Evolutionary conservation across 2,113 vertebrate species (phyloP), one percentile per base, ranked within the genome.

Genomic region (Poeciliopsis turrubarensis): DNA sequence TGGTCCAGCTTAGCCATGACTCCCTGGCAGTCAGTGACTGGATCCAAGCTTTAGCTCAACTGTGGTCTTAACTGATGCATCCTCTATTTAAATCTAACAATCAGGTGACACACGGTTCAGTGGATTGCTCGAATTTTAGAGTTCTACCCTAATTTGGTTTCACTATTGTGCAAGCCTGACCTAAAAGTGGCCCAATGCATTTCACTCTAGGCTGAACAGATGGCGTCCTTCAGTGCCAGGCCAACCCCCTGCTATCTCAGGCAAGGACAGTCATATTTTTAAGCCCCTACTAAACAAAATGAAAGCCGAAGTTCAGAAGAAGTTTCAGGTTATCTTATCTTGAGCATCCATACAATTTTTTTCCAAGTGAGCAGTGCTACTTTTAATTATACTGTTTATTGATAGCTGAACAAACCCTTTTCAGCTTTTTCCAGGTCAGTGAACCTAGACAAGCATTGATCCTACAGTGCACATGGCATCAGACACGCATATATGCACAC

Each of bases 401-500:
- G 91, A 94, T 82, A 89, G 85, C 80, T 60, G 80, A 82, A 86
- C 82, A 79, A 73, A 81, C 83, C 84, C 85, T 89, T 86, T 87
- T 77, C 73, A 85, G 75, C 72, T 85, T 79, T 92, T 93, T 94
- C 89, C 90, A 91, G 94, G 94, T 94, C 93, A 93, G 60, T 88
- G 89, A 72, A 60, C 61, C 67, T 67, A 76, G 77, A 73, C 72
- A 60, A 74, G 75, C 72, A 94, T 93, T 89, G 93, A 94, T 94
- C 89, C 69, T 57, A 67, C 87, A 61, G 83, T 87, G 68, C 79
- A 81, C 87, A 86, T 80, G 77, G 73, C 77, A 78, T 75, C 76
- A 83, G 66, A 83, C 80, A 84, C 73, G 84, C 69, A 86, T 60
- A 25, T 27, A 62, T 17, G 47, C 65, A 73, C 66, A 80, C 11